Base-by-base conservation (phyloP, 2,888 invertebrate genomes). In the Malthinus flaveolus region DNA sequence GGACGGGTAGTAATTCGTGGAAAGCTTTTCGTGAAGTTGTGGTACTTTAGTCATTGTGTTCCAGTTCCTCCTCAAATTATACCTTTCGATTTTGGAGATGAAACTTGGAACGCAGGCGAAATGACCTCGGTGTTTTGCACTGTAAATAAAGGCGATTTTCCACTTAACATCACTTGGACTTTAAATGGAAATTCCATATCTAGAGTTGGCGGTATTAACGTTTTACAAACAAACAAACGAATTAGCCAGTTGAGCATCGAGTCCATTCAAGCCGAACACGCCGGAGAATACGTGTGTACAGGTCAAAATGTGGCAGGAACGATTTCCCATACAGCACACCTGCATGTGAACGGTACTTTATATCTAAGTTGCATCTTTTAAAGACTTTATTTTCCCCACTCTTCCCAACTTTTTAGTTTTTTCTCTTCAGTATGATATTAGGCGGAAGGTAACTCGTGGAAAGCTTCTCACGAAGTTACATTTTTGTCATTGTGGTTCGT, bases 111-210 rank as follows among this genome's bases (percentile, higher is more conserved):
- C 71, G 85, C 86, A 56, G 88, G 87, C 37, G 87, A 87, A 50
- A 69, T 74, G 83, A 85, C 85, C 56, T 85, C 85, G 66, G 80
- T 87, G 53, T 84, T 84, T 63, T 88, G 88, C 74, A 85, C 86
- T 68, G 85, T 87, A 53, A 83, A 85, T 47, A 86, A 87, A 74
- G 88, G 90, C 64, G 90, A 90, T 78, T 79, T 84, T 52, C 90
- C 90, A 44, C 80, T 91, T 66, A 84, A 84, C 71, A 87, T 91
- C 67, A 80, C 81, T 45, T 90, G 90, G 90, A 84, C 81, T 70
- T 84, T 87, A 74, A 85, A 88, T 73, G 85, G 84, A 71, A 79
- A 82, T 66, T 15, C 64, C 66, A 36, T 84, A 76, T 80, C 82
- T 66, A 33, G 44, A 33, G 23, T 47, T 36, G 77, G 80, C 56